A percentile compares a stretch with the other conserved stretches of the same genome.
Conservation (phyloP, 2,113 vertebrate genomes). For the Tetrax tetrax region DNA sequence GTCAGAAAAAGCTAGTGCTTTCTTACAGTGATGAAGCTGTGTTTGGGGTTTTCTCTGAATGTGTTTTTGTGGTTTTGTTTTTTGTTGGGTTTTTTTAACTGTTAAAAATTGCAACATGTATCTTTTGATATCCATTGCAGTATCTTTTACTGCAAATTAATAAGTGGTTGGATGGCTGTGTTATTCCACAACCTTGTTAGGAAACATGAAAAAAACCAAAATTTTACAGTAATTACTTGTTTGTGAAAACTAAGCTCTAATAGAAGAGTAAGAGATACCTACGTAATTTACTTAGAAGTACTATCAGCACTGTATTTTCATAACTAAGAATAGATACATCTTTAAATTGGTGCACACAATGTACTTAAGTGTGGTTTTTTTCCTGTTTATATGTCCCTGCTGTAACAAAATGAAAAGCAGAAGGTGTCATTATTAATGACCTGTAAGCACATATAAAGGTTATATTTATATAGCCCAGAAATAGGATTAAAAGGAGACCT, state of each 20-base stretch:
- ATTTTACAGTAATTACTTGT: background rate
- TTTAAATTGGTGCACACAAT: background rate
- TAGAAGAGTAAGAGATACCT: background rate
- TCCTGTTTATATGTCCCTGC: background rate
- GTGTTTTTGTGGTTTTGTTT: background rate
- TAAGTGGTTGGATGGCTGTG: background rate
- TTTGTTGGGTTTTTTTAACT: background rate
- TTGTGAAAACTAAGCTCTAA: background rate
- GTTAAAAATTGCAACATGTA: background rate
- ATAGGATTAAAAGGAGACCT: background rate
- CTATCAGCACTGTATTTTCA: background rate
- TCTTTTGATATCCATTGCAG: background rate
- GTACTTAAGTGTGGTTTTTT: background rate
- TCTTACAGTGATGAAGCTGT: background rate
- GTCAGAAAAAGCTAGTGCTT: background rate
- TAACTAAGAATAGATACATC: background rate
- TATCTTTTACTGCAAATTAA: background rate
- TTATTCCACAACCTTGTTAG: background rate
- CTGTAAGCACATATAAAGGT: background rate
- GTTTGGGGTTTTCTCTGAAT: background rate
- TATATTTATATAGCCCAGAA: background rate
- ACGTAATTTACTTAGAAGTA: background rate
- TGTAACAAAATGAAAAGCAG: background rate
- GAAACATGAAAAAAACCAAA: background rate
- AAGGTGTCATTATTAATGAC: background rate